Evolutionary conservation across 2,797 vertebrate species (phyloP).

Genomic region (Alfaro cultratus): DNA sequence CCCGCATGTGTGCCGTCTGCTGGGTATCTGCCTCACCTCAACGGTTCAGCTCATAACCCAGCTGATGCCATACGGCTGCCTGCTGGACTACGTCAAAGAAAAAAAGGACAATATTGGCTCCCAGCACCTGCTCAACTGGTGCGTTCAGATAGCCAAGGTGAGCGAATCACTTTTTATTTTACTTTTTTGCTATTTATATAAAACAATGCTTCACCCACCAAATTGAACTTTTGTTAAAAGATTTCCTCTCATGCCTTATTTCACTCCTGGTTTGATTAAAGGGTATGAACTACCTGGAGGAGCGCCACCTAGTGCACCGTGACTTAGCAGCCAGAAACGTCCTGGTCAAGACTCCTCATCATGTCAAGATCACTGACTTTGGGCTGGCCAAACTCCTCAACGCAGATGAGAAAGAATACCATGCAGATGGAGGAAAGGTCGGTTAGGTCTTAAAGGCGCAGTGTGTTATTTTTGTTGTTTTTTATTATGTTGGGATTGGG

Average conservation of each 20-base stretch:
- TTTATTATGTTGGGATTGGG: background rate
- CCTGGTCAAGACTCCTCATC: conserved; percentile 95
- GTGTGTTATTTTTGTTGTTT: background rate
- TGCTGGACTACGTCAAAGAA: conserved; percentile 94
- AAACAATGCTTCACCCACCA: conserved; percentile 9
- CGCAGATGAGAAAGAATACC: conserved; percentile 96
- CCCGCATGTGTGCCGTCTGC: conserved; percentile 94
- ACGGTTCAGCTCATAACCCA: conserved; percentile 97
- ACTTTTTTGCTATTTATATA: conserved; percentile 1
- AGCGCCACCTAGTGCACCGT: conserved; percentile 94
- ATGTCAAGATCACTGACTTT: conserved; percentile 98
- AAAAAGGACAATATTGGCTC: conserved; percentile 98
- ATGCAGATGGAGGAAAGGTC: conserved; percentile 97
- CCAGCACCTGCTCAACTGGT: conserved; percentile 98
- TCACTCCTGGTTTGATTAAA: conserved; percentile 67
- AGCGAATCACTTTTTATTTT: conserved; percentile 19
- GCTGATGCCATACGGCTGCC: conserved; percentile 96
- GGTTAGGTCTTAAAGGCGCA: conserved; percentile 14
- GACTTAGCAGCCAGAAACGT: conserved; percentile 97
- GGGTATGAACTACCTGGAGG: conserved; percentile 99
- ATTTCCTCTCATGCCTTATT: conserved; percentile 13
- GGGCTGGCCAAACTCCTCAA: conserved; percentile 95
- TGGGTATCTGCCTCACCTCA: conserved; percentile 97
- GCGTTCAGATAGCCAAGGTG: conserved; percentile 99
- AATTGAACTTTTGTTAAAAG: conserved; percentile 5